Base-by-base conservation (phyloP, 1,140 invertebrate genomes). In the Catajapyx aquilonaris region DNA sequence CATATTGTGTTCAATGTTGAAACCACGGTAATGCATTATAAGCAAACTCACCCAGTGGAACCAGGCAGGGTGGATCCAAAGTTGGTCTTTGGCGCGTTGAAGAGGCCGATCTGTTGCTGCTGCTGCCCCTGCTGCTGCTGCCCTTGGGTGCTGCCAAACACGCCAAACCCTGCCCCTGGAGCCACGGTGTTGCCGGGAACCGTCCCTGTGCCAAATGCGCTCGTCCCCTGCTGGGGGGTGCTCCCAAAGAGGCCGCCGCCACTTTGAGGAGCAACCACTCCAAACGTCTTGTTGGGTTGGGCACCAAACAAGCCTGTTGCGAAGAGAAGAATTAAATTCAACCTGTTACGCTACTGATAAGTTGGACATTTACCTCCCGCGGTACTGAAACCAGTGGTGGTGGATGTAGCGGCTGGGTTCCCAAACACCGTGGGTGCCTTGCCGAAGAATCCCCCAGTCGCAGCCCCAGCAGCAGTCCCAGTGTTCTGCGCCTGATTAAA, bases 201-300 rank as follows among this genome's bases (percentile, higher is more conserved):
- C 0, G 47, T 44, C 15, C 48, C 38, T 1, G 49, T 43, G 35
- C 56, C 61, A 38, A 64, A 59, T 20, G 25, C 37, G 38, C 31
- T 31, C 5, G 56, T 48, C 0, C 55, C 46, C 53, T 53, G 36
- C 57, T 56, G 20, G 53, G 52, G 0, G 54, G 53, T 51, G 31
- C 47, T 60, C 17, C 62, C 62, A 53, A 77, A 76, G 2, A 76
- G 46, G 25, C 63, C 42, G 10, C 44, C 62, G 2, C 62, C 31
- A 18, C 31, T 23, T 19, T 20, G 21, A 9, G 28, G 20, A 22
- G 23, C 34, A 13, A 31, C 34, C 11, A 43, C 16, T 22, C 31
- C 42, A 21, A 31, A 17, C 10, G 23, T 20, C 19, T 35, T 35
- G 31, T 28, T 39, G 41, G 31, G 33, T 31, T 31, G 41, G 34